Percentiles rank a stretch among this genome's conserved stretches.
phyloP scores from a whole-genome alignment of 2,888 invertebrate species.

The Anagyrus pseudococci region DNA sequence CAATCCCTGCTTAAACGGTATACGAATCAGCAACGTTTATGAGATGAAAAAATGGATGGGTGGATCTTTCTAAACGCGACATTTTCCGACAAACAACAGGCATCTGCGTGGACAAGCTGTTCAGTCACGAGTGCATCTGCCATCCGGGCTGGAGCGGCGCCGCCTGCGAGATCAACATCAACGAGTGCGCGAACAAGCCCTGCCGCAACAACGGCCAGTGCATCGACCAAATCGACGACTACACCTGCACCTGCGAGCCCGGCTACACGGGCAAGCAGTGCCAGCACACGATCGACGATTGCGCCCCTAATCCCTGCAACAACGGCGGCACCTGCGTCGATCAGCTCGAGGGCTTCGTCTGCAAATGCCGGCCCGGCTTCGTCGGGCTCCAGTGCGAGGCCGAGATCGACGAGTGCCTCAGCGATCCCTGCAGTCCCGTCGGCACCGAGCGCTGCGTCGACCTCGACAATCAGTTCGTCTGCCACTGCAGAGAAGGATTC shows the following conservation, averaged over 20 bases:
- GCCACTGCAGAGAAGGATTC: slow-evolving; percentile 89
- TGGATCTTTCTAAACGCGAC: not conserved
- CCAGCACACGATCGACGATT: slow-evolving; percentile 93
- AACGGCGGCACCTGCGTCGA: slow-evolving; percentile 90
- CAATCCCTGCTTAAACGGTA: slow-evolving; percentile 90
- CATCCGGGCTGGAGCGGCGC: slow-evolving; percentile 89
- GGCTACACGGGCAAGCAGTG: slow-evolving; percentile 93
- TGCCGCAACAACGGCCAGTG: slow-evolving; percentile 94
- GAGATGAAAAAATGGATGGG: not conserved
- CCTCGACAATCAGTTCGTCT: slow-evolving; percentile 84
- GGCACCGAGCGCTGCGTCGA: slow-evolving; percentile 92
- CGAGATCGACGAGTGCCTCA: slow-evolving; percentile 89
- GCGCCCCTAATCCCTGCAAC: slow-evolving; percentile 87
- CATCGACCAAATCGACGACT: slow-evolving; percentile 84
- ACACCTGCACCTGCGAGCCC: slow-evolving; percentile 88
- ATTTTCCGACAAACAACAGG: too few relatives aligned
- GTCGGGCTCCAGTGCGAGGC: slow-evolving; percentile 93
- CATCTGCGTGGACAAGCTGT: slow-evolving; percentile 88
- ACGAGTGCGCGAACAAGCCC: slow-evolving; percentile 87
- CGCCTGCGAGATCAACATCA: slow-evolving; percentile 87
- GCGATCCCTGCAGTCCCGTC: slow-evolving; percentile 87
- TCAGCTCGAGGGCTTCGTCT: slow-evolving; percentile 87
- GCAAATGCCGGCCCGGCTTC: slow-evolving; percentile 92
- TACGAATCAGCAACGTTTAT: not conserved
- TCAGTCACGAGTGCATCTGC: slow-evolving; percentile 87